These are phyloP conservation scores for Drosophila hydei DNA, from an alignment of 1,140 invertebrate genomes.

Conservation along the genomic window DNA sequence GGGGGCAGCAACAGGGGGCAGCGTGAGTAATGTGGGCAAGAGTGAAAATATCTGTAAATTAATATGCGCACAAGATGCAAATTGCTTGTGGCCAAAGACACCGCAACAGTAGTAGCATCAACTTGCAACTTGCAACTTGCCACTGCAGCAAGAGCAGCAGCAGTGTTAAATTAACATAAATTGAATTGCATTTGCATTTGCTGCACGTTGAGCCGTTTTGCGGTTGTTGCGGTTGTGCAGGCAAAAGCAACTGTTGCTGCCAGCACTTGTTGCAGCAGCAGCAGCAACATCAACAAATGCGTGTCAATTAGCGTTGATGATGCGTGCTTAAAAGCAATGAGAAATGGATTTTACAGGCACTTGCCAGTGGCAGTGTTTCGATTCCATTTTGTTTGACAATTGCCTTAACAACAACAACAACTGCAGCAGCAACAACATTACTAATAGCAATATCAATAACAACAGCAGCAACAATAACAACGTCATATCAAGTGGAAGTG, in stretches of 20 bases:
- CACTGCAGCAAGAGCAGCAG: slow-evolving; percentile 30
- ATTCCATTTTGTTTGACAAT: slow-evolving; percentile 69
- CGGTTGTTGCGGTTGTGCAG: slow-evolving; percentile 51
- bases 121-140: slow-evolving; percentile 35
- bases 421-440: slow-evolving; percentile 13
- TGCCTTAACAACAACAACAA: slow-evolving; percentile 49
- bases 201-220: slow-evolving; percentile 66
- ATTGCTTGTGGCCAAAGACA: slow-evolving; percentile 80
- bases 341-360: slow-evolving; percentile 70
- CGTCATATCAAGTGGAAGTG: slow-evolving; percentile 65
- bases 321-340: slow-evolving; percentile 66
- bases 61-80: slow-evolving; percentile 82
- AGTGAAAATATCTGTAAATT: slow-evolving; percentile 81
- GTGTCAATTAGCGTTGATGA: slow-evolving; percentile 80
- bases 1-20: background rate
- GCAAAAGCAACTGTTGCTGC: slow-evolving; percentile 24
- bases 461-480: slow-evolving; percentile 30
- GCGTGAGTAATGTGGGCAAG: slow-evolving; percentile 74
- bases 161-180: slow-evolving; percentile 82
- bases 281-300: slow-evolving; percentile 57
- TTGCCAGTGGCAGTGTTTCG: slow-evolving; percentile 59
- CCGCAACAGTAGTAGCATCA: slow-evolving; percentile 42
- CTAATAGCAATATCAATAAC: slow-evolving; percentile 25
- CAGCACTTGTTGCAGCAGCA: slow-evolving; percentile 39
- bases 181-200: slow-evolving; percentile 84